Evolutionary conservation across 2,888 invertebrate genomes (phyloP).

Genomic region (Nephrocerus scutellatus): DNA sequence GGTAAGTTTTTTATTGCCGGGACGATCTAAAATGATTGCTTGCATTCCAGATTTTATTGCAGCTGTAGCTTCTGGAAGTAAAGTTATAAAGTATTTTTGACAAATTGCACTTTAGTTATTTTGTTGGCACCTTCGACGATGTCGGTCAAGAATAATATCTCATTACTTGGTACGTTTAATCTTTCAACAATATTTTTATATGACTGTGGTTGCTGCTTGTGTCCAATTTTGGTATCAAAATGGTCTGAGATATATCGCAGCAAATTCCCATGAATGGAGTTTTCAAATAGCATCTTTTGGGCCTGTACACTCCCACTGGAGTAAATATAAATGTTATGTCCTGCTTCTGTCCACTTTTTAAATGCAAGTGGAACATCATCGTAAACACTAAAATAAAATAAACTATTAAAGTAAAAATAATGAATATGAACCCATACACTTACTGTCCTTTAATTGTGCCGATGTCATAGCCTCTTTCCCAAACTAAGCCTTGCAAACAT

Average conservation of each 20-base stretch:
- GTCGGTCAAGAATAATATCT: slow-evolving; percentile 83
- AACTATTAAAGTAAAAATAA: slow-evolving; percentile 13
- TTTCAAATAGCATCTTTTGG: slow-evolving; percentile 77
- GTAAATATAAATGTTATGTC: slow-evolving; percentile 72
- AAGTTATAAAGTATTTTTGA: not conserved
- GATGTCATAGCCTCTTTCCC: slow-evolving; percentile 74
- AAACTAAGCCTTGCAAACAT: slow-evolving; percentile 83
- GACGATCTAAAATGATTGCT: slow-evolving; percentile 63
- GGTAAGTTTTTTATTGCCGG: slow-evolving; percentile 67
- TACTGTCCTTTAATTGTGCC: slow-evolving; percentile 82
- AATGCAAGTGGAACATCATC: slow-evolving; percentile 75
- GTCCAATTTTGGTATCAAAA: slow-evolving; percentile 81
- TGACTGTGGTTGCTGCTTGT: slow-evolving; percentile 69
- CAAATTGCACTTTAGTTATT: not conserved
- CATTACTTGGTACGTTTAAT: slow-evolving; percentile 53
- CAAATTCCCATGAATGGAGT: slow-evolving; percentile 72
- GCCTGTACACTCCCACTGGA: slow-evolving; percentile 89
- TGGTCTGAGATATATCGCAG: slow-evolving; percentile 64
- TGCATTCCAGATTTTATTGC: slow-evolving; percentile 68
- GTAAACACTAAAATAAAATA: slow-evolving; percentile 62
- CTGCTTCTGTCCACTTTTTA: slow-evolving; percentile 61
- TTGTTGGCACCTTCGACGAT: slow-evolving; percentile 59
- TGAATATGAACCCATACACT: slow-evolving; percentile 48
- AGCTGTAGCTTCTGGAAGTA: slow-evolving; percentile 70
- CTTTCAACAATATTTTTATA: slow-evolving; percentile 69